Conservation (phyloP, 1,140 invertebrate species). For the Periplaneta americana region DNA sequence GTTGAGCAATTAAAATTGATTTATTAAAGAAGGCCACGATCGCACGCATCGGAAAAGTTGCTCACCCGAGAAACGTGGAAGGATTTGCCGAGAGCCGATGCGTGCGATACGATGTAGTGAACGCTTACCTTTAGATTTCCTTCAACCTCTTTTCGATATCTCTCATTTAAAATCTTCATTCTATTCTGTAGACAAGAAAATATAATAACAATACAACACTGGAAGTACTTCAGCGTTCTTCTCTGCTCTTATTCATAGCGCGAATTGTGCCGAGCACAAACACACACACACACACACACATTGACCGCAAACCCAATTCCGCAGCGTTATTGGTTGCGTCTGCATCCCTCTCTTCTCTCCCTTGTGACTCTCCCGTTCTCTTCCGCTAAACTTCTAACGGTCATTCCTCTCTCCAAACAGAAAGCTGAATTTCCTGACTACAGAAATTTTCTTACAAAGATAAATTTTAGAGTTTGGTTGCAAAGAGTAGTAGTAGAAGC, state of each 20-base stretch:
- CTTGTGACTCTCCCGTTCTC: not conserved
- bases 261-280: not conserved
- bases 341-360: not conserved
- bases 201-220: no score
- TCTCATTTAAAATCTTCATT: no score
- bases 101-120: no score
- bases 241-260: not conserved
- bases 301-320: not conserved
- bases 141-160: no score
- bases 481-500: not conserved
- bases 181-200: no score
- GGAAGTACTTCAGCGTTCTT: no score
- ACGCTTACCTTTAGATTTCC: no score
- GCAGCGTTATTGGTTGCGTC: not conserved
- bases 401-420: not conserved
- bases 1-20: no score
- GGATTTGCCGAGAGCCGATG: no score
- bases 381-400: not conserved
- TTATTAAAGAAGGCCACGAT: no score
- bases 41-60: no score
- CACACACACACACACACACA: not conserved
- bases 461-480: not conserved
- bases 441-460: not conserved
- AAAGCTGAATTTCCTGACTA: not conserved
- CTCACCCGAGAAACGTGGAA: no score